Evolutionary conservation across 1,140 invertebrate species (phyloP).

Genomic region (Dendroctonus valens): DNA sequence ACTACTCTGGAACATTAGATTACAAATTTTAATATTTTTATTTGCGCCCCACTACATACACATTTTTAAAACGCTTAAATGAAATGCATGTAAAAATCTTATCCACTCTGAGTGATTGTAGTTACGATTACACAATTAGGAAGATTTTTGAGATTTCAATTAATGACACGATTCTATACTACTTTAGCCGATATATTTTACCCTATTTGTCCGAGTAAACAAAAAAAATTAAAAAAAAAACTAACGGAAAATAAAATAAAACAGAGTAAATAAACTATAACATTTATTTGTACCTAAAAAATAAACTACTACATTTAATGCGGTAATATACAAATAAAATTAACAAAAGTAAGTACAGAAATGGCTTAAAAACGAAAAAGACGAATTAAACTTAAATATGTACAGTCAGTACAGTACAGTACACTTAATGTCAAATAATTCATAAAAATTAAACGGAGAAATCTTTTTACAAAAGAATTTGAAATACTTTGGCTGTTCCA

Average conservation of each 20-base stretch:
- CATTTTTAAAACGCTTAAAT: too few relatives aligned
- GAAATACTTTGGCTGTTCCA: constrained; percentile 49
- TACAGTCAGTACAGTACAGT: too few relatives aligned
- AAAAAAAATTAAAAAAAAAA: too few relatives aligned
- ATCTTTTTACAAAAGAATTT: constrained; percentile 35
- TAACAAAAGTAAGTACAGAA: constrained; percentile 25
- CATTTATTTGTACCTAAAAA: constrained; percentile 29
- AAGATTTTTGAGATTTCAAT: too few relatives aligned
- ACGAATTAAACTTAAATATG: constrained; percentile 26
- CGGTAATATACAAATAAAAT: constrained; percentile 17
- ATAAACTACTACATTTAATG: constrained; percentile 25
- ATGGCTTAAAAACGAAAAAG: constrained; percentile 21
- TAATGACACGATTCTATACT: constrained; percentile 11
- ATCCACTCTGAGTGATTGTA: too few relatives aligned
- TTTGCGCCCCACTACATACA: too few relatives aligned
- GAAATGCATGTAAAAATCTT: too few relatives aligned
- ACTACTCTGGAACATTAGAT: too few relatives aligned
- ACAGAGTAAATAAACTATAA: constrained; percentile 30
- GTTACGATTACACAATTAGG: too few relatives aligned
- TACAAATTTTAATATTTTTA: too few relatives aligned
- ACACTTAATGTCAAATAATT: constrained; percentile 11
- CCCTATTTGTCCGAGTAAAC: constrained; percentile 48
- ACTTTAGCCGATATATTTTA: constrained; percentile 36
- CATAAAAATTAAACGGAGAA: constrained; percentile 21
- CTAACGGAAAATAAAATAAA: constrained; percentile 3